A percentile compares a stretch with the other conserved stretches of the same genome.
These are phyloP conservation scores for Agriotes lineatus DNA, from an alignment of 2,888 invertebrate genomes.

Conservation along the genomic window DNA sequence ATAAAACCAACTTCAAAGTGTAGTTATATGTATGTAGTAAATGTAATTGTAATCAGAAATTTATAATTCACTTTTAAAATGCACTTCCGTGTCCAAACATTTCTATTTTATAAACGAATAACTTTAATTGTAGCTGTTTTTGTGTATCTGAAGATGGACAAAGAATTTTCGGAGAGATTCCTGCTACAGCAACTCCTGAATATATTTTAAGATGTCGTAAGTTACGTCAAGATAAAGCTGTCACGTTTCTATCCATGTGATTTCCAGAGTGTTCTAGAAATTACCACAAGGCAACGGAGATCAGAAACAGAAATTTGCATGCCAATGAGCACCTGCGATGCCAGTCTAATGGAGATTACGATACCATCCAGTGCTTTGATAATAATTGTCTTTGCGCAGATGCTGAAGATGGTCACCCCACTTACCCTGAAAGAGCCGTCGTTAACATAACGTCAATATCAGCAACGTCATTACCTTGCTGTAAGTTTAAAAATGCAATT, in stretches of 20 bases:
- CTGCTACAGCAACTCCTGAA: constrained; percentile 64
- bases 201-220: constrained; percentile 73
- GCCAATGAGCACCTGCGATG: constrained; percentile 69
- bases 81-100: background rate
- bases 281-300: constrained; percentile 66
- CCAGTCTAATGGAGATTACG: constrained; percentile 75
- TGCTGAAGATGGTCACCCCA: constrained; percentile 67
- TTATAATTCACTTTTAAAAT: too few relatives aligned
- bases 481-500: constrained; percentile 55
- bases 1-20: too few relatives aligned
- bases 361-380: constrained; percentile 75
- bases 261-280: constrained; percentile 72
- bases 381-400: constrained; percentile 74
- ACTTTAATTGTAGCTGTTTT: constrained; percentile 69
- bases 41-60: too few relatives aligned
- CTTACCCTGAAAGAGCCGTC: constrained; percentile 52
- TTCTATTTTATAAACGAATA: background rate
- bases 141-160: constrained; percentile 73
- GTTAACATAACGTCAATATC: constrained; percentile 60
- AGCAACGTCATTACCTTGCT: constrained; percentile 61
- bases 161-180: constrained; percentile 76
- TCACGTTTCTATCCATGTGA: background rate
- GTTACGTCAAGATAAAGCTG: background rate
- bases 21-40: too few relatives aligned
- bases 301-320: constrained; percentile 63